Evolutionary conservation across 2,888 invertebrate genomes (phyloP).

Genomic region (Epinotia ramella): DNA sequence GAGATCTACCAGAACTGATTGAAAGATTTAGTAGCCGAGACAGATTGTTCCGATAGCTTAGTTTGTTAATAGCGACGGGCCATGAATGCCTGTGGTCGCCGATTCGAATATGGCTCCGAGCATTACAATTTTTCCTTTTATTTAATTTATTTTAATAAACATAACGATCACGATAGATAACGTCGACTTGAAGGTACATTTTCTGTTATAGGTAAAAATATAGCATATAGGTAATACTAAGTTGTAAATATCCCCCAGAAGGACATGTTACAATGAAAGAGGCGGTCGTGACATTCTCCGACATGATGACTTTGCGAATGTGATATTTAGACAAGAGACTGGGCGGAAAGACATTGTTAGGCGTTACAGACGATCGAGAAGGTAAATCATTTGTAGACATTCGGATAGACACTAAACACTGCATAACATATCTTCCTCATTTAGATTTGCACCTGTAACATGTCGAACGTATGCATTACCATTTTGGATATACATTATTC

Average conservation of each 20-base stretch:
- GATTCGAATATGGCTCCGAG: too few relatives aligned
- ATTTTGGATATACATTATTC: background rate
- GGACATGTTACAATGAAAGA: background rate
- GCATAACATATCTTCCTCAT: background rate
- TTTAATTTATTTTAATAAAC: too few relatives aligned
- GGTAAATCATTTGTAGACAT: background rate
- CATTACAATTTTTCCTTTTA: too few relatives aligned
- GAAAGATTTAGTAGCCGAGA: too few relatives aligned
- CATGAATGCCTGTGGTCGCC: too few relatives aligned
- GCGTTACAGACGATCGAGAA: background rate
- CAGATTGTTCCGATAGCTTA: too few relatives aligned
- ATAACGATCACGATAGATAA: too few relatives aligned
- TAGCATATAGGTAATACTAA: background rate
- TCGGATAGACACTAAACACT: background rate
- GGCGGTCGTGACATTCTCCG: background rate
- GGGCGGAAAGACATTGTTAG: background rate
- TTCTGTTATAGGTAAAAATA: too few relatives aligned
- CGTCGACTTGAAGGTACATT: too few relatives aligned
- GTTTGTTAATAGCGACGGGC: too few relatives aligned
- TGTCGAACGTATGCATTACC: background rate
- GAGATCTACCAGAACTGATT: too few relatives aligned
- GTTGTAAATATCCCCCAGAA: background rate
- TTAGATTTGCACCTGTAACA: background rate
- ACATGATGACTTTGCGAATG: conserved; percentile 5
- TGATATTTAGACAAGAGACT: background rate